A percentile compares a stretch with the other conserved stretches of the same genome.
Conservation (phyloP, 2,113 vertebrate species). For the Lycocorax pyrrhopterus region DNA sequence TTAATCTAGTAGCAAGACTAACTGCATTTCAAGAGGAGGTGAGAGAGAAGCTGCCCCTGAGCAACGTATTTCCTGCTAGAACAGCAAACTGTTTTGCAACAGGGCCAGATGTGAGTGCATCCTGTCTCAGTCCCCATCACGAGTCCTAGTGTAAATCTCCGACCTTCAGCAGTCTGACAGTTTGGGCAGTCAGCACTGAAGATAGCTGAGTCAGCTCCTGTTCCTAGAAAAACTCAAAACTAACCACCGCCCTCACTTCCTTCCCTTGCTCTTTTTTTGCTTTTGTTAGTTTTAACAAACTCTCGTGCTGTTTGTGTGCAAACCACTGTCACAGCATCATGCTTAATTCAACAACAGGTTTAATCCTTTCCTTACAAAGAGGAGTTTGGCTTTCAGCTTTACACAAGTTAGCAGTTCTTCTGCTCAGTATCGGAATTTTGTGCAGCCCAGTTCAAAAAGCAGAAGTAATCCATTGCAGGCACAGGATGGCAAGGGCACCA, state of each 20-base stretch:
- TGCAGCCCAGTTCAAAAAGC: neutral
- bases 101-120: slow-evolving; percentile 17
- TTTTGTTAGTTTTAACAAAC: neutral
- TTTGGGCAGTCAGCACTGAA: slow-evolving; percentile 16
- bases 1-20: neutral
- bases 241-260: slow-evolving; percentile 13
- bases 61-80: neutral
- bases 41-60: neutral
- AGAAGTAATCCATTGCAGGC: neutral
- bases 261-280: neutral
- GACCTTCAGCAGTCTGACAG: neutral
- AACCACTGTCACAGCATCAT: neutral
- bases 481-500: neutral
- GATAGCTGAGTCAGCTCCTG: slow-evolving; percentile 39
- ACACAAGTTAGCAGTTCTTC: neutral
- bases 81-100: slow-evolving; percentile 5
- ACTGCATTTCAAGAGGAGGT: neutral
- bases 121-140: neutral
- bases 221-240: slow-evolving; percentile 19
- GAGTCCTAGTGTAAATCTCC: neutral
- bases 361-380: neutral
- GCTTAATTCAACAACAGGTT: neutral
- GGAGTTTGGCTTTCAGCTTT: neutral
- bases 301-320: neutral
- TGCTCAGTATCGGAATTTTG: neutral